Evolutionary conservation across 2,888 invertebrate species (phyloP), one percentile per base, ranked within the genome.

Genomic region (Drosophila subsilvestris): DNA sequence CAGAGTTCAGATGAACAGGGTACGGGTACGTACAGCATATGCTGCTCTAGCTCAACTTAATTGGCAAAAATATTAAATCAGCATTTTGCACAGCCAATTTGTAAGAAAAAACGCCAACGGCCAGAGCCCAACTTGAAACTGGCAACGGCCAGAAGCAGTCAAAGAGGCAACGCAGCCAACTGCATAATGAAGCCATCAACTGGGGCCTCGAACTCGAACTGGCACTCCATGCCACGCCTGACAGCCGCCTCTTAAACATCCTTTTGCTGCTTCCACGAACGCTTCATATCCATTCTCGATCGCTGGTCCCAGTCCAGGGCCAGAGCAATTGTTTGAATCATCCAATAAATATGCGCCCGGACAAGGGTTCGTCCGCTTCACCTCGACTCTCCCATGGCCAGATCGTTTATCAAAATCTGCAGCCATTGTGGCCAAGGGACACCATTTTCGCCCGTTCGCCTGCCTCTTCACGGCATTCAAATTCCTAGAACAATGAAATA

Each of bases 401-500:
- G 62, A 47, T 62, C 63, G 75, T 84, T 84, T 82, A 83, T 82
- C 84, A 86, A 71, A 83, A 72, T 71, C 74, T 68, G 80, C 84
- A 80, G 80, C 81, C 86, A 86, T 80, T 75, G 78, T 74, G 84
- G 61, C 74, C 37, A 50, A 55, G 67, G 42, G 55, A 66, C 71
- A 79, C 85, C 87, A 88, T 83, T 82, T 79, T 86, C 17, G 50
- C 67, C 67, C 45, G 18, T 53, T 37, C 12, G 22, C 22, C 22
- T 0, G 45, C 56, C 22, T n/a, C n/a, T 53, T 37, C n/a, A 7
- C 55, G 43, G 72, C 86, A 83, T 82, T 87, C 86, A 78, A 89
- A 89, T 86, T 86, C 86, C 86, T 85, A 87, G 89, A 86, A 86
- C 89, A 89, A 86, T 86, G 89, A 89, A 89, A 89, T 86, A 86